Evolutionary conservation across 2,113 vertebrate genomes (phyloP).

Genomic region (Corythoichthys haematopterus): DNA sequence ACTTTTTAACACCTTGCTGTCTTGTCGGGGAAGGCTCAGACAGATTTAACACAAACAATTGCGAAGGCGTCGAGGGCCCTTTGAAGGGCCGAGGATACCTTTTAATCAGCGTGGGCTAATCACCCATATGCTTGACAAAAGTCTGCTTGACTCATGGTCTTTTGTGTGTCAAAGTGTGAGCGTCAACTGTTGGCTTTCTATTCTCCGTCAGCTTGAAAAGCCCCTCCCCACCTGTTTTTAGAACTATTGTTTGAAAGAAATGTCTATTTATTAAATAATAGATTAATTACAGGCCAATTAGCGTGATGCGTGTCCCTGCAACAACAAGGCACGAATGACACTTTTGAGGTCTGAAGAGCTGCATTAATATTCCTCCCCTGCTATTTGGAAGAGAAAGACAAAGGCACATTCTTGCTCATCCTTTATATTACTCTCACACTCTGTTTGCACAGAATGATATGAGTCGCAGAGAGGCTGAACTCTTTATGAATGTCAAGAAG

Average conservation of each 20-base stretch:
- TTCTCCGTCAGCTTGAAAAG: conserved; percentile 5
- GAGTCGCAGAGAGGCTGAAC: conserved; percentile 4
- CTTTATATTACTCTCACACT: neutral
- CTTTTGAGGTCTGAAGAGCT: neutral
- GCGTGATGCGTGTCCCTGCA: neutral
- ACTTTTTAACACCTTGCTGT: conserved; percentile 54
- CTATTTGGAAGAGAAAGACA: conserved; percentile 2
- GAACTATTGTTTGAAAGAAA: conserved; percentile 21
- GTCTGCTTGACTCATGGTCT: conserved; percentile 47
- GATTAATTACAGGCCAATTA: conserved; percentile 4
- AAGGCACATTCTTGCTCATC: conserved; percentile 4
- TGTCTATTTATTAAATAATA: neutral
- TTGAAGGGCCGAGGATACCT: conserved; percentile 52
- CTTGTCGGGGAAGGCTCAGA: conserved; percentile 42
- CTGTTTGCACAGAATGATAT: conserved; percentile 5
- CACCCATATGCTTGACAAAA: conserved; percentile 62
- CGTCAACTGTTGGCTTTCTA: conserved; percentile 3
- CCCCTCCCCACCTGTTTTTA: conserved; percentile 1
- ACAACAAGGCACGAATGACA: neutral
- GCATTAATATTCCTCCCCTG: conserved; percentile 6
- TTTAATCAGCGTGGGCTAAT: conserved; percentile 64
- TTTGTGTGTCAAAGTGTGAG: conserved; percentile 37
- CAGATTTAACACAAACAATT: conserved; percentile 53
- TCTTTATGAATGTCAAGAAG: conserved; percentile 10
- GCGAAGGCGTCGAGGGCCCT: conserved; percentile 47